phyloP scores from a whole-genome alignment of 1,140 invertebrate species.

The Drosophila nasuta region DNA sequence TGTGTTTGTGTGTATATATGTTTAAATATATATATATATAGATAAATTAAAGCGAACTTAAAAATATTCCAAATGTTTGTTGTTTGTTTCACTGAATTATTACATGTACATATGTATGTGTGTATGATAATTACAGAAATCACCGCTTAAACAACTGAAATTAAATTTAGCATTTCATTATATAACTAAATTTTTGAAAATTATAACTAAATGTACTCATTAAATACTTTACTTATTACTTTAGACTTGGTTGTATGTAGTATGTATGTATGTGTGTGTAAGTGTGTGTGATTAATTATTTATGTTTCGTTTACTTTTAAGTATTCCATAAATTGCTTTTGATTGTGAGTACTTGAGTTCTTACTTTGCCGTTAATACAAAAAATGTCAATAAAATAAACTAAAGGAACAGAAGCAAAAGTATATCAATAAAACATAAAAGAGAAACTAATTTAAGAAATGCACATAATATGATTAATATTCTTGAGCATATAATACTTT shows the following conservation, averaged over 20 bases:
- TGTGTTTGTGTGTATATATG: constrained; percentile 33
- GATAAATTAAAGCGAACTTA: constrained; percentile 64
- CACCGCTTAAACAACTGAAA: constrained; percentile 42
- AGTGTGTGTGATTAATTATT: constrained; percentile 29
- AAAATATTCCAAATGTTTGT: constrained; percentile 39
- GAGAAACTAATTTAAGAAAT: constrained; percentile 65
- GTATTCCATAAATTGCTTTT: constrained; percentile 71
- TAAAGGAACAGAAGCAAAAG: constrained; percentile 21
- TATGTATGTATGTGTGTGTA: constrained; percentile 39
- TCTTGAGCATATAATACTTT: constrained; percentile 79
- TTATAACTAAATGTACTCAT: constrained; percentile 57
- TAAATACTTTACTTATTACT: constrained; percentile 49
- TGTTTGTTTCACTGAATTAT: constrained; percentile 30
- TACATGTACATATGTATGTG: background rate
- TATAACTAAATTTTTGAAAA: constrained; percentile 57
- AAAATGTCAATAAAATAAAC: constrained; percentile 14
- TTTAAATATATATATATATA: constrained; percentile 48
- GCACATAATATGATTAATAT: constrained; percentile 56
- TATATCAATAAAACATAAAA: constrained; percentile 21
- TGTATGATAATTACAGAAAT: constrained; percentile 49
- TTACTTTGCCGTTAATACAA: constrained; percentile 48
- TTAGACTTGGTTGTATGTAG: constrained; percentile 28
- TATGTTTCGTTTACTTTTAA: constrained; percentile 19
- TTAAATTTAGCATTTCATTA: constrained; percentile 46
- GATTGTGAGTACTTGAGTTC: constrained; percentile 68